Percentiles rank a stretch among this genome's conserved stretches.
Evolutionary conservation across 2,113 vertebrate species (phyloP).

Genomic region (Passer montanus): DNA sequence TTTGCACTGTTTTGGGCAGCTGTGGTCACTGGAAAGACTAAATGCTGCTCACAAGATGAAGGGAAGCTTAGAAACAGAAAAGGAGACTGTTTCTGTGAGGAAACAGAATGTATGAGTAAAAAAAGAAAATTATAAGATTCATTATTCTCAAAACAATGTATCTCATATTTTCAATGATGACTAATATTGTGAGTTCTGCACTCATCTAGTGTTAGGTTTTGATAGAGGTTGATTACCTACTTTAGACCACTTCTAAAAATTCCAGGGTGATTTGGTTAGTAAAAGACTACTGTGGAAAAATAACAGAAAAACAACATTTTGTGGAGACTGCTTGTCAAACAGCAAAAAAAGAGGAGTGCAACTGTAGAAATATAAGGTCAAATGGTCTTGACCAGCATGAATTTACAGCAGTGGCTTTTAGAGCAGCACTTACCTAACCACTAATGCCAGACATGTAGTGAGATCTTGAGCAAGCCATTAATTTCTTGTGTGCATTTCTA

Average conservation of each 20-base stretch:
- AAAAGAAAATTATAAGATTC: not conserved
- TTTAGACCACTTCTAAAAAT: not conserved
- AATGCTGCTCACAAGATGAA: conserved; percentile 34
- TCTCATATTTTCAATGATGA: not conserved
- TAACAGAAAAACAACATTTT: not conserved
- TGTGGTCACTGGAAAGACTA: conserved; percentile 12
- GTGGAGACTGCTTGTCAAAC: not conserved
- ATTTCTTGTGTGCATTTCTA: not conserved
- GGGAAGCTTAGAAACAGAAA: not conserved
- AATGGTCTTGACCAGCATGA: not conserved
- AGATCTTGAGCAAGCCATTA: not conserved
- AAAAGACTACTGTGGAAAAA: not conserved
- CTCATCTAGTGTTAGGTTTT: not conserved
- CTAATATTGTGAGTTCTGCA: not conserved
- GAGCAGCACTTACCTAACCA: not conserved
- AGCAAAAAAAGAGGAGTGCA: not conserved
- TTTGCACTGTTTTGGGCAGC: conserved; percentile 3
- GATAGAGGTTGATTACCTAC: not conserved
- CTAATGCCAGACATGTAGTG: not conserved
- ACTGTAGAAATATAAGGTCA: not conserved
- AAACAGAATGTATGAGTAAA: not conserved
- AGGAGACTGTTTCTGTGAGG: not conserved
- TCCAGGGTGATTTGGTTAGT: not conserved
- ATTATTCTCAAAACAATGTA: not conserved
- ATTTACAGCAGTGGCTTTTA: conserved; percentile 1